Evolutionary conservation across 2,797 vertebrate species (phyloP).

Genomic region (Anabas testudineus): DNA sequence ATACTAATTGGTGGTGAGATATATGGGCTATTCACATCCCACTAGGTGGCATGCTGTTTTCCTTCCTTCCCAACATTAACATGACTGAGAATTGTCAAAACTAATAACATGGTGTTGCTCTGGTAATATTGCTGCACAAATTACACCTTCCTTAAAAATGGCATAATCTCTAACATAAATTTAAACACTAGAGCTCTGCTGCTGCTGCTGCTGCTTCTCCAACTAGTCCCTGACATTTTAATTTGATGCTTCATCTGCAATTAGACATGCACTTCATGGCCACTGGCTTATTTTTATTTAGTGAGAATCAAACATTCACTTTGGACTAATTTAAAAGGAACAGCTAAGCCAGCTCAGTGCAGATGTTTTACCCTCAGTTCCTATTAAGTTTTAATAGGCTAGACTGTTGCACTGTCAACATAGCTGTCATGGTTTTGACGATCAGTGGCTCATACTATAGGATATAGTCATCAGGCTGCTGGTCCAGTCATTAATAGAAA

Average conservation of each 20-base stretch:
- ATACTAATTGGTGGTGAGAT: constrained; percentile 82
- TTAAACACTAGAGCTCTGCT: constrained; percentile 59
- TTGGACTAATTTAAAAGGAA: constrained; percentile 65
- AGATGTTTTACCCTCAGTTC: constrained; percentile 42
- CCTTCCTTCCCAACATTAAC: constrained; percentile 71
- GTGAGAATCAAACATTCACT: constrained; percentile 72
- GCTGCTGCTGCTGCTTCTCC: constrained; percentile 54
- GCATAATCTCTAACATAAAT: constrained; percentile 72
- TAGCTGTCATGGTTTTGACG: constrained; percentile 57
- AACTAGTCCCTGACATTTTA: constrained; percentile 74
- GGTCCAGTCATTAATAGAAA: constrained; percentile 38
- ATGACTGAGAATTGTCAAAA: constrained; percentile 77
- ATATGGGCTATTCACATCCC: constrained; percentile 79
- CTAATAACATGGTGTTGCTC: constrained; percentile 77
- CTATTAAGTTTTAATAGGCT: constrained; percentile 66
- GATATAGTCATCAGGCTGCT: constrained; percentile 29
- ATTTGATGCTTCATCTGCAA: constrained; percentile 80
- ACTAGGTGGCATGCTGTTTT: constrained; percentile 76
- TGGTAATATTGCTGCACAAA: constrained; percentile 72
- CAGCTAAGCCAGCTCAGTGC: constrained; percentile 28
- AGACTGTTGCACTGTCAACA: constrained; percentile 41
- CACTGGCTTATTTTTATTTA: constrained; percentile 77
- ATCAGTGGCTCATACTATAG: constrained; percentile 39
- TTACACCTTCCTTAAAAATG: constrained; percentile 77
- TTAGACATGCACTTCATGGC: constrained; percentile 76